Percentiles rank a stretch among this genome's conserved stretches.
phyloP scores from a whole-genome alignment of 2,797 vertebrate genomes.

The Telmatherina bonti region DNA sequence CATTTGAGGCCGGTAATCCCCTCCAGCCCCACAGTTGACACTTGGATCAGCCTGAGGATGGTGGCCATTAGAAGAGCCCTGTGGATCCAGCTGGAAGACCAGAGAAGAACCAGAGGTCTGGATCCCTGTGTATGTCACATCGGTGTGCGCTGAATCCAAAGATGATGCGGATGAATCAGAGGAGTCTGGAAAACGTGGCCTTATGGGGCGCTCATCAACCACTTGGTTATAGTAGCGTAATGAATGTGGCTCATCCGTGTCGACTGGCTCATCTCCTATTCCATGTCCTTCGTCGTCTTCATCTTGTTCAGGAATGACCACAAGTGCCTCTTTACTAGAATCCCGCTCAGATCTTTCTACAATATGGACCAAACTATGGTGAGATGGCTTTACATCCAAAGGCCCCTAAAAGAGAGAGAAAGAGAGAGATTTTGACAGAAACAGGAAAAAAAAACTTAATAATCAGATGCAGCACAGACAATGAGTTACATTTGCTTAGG shows the following conservation, averaged over 20 bases:
- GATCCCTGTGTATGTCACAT: slow-evolving; percentile 94
- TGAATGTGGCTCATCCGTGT: slow-evolving; percentile 78
- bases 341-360: slow-evolving; percentile 83
- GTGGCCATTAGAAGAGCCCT: slow-evolving; percentile 82
- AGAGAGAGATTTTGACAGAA: slow-evolving; percentile 1
- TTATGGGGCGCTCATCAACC: slow-evolving; percentile 83
- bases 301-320: slow-evolving; percentile 79
- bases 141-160: slow-evolving; percentile 81
- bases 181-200: slow-evolving; percentile 74
- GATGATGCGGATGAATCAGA: slow-evolving; percentile 83
- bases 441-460: too few species aligned
- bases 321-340: slow-evolving; percentile 77
- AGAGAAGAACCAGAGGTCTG: slow-evolving; percentile 87
- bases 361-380: slow-evolving; percentile 92
- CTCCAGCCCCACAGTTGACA: slow-evolving; percentile 30
- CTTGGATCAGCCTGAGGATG: slow-evolving; percentile 33
- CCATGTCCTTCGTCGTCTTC: slow-evolving; percentile 70
- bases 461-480: too few species aligned
- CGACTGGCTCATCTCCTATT: slow-evolving; percentile 63
- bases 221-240: slow-evolving; percentile 84
- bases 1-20: slow-evolving; percentile 80
- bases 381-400: slow-evolving; percentile 91
- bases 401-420: slow-evolving; percentile 72
- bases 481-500: not conserved
- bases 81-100: slow-evolving; percentile 79